Percentiles rank a stretch among this genome's conserved stretches.
Evolutionary conservation across 2,113 vertebrate genomes (phyloP).

Genomic region (Ptyas mucosa): DNA sequence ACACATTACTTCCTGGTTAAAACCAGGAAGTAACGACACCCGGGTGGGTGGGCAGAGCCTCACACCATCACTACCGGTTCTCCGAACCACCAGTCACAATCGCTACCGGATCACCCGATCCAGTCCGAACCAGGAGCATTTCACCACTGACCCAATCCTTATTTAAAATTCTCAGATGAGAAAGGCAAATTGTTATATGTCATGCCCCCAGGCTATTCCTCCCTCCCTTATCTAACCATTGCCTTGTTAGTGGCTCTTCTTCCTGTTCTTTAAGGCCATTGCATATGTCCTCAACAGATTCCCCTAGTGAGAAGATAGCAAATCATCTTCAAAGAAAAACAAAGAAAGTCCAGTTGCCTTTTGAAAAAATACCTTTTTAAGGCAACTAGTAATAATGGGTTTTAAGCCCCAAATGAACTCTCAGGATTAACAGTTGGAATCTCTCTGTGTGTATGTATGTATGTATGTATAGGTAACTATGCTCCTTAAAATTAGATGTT

Average conservation of each 20-base stretch:
- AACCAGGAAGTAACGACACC: no score
- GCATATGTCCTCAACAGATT: background rate
- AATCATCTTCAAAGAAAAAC: background rate
- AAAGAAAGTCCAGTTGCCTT: background rate
- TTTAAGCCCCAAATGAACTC: conserved; percentile 39
- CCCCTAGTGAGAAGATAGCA: background rate
- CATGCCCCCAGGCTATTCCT: background rate
- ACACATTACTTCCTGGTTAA: no score
- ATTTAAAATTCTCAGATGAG: background rate
- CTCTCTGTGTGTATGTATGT: conserved; percentile 36
- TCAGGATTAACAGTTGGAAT: conserved; percentile 31
- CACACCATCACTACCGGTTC: no score
- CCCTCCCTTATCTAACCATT: background rate
- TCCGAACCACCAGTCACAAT: no score
- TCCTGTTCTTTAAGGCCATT: background rate
- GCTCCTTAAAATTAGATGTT: conserved; percentile 52
- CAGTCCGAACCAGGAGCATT: no score
- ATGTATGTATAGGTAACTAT: conserved; percentile 31
- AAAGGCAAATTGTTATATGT: background rate
- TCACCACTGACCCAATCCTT: no score
- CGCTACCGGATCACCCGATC: no score
- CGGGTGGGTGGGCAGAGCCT: no score
- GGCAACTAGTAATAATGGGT: conserved; percentile 39
- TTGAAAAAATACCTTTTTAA: conserved; percentile 37
- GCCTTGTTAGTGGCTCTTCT: background rate